These are phyloP conservation scores for Dilophus febrilis DNA, from an alignment of 2,888 invertebrate genomes.

Conservation along the genomic window DNA sequence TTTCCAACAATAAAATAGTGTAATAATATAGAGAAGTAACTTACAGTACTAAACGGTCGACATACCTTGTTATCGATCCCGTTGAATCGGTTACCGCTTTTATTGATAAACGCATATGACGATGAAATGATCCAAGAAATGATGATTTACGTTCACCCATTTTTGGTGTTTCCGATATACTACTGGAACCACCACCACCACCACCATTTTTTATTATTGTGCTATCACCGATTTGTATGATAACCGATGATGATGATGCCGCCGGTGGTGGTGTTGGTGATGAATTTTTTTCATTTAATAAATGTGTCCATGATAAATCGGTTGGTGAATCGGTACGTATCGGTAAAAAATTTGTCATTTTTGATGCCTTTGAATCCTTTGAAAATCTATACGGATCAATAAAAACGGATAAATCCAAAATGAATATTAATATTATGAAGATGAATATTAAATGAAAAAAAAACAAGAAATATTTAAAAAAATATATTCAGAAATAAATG, in stretches of 20 bases:
- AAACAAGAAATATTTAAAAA: too few relatives aligned
- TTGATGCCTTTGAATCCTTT: too few relatives aligned
- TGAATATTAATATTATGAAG: too few relatives aligned
- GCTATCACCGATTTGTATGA: slow-evolving; percentile 11
- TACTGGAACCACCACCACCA: slow-evolving; percentile 19
- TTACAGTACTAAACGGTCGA: slow-evolving; percentile 6
- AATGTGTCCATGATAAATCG: slow-evolving; percentile 28
- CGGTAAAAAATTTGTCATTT: slow-evolving; percentile 1
- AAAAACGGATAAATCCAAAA: too few relatives aligned
- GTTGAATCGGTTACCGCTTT: slow-evolving; percentile 31
- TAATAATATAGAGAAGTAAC: too few relatives aligned
- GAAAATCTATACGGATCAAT: too few relatives aligned
- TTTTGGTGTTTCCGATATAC: slow-evolving; percentile 7
- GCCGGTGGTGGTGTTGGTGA: neutral
- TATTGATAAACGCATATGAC: slow-evolving; percentile 27
- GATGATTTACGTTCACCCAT: slow-evolving; percentile 16
- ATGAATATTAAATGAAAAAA: too few relatives aligned
- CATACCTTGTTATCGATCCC: slow-evolving; percentile 28
- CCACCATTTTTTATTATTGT: neutral
- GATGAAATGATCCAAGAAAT: slow-evolving; percentile 27
- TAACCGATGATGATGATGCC: slow-evolving; percentile 3
- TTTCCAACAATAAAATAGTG: too few relatives aligned
- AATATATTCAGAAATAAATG: too few relatives aligned
- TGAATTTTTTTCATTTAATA: slow-evolving; percentile 22
- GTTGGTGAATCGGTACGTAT: neutral